Percentiles rank a stretch among this genome's conserved stretches.
Conservation (phyloP, 2,888 invertebrate species). For the Tiphia femorata region DNA sequence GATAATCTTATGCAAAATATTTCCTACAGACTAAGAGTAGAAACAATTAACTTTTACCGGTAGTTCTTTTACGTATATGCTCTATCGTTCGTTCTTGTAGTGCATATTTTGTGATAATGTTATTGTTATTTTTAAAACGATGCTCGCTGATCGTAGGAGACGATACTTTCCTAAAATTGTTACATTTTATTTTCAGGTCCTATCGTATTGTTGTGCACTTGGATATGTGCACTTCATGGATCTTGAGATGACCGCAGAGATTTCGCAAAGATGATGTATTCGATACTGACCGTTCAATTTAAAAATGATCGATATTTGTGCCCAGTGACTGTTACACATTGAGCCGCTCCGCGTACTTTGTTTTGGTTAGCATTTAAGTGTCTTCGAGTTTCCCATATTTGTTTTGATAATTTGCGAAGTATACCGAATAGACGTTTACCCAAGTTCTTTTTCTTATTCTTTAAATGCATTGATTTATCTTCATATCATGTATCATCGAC, state of each 20-base stretch:
- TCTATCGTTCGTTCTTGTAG: no score
- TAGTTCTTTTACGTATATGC: no score
- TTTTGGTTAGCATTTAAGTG: conserved; percentile 47
- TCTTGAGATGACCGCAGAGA: conserved; percentile 51
- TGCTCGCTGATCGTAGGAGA: conserved; percentile 11
- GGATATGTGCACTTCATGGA: conserved; percentile 44
- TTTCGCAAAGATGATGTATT: conserved; percentile 47
- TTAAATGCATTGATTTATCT: conserved; percentile 47
- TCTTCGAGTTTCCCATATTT: conserved; percentile 9
- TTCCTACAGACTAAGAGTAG: no score
- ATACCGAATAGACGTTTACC: not conserved
- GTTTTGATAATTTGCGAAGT: not conserved
- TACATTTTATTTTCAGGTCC: conserved; percentile 58
- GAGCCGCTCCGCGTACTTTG: conserved; percentile 34
- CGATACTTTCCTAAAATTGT: conserved; percentile 46
- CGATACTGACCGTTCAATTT: conserved; percentile 39
- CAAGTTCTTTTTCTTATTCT: not conserved
- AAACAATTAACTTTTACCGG: no score
- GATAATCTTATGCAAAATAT: no score
- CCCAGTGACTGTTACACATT: conserved; percentile 41
- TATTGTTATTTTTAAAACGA: conserved; percentile 12
- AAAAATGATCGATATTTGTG: conserved; percentile 42
- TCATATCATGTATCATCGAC: not conserved
- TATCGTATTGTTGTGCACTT: conserved; percentile 47
- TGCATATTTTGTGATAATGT: not conserved